Base-by-base conservation (phyloP, 2,113 vertebrate genomes). In the Recurvirostra avosetta region DNA sequence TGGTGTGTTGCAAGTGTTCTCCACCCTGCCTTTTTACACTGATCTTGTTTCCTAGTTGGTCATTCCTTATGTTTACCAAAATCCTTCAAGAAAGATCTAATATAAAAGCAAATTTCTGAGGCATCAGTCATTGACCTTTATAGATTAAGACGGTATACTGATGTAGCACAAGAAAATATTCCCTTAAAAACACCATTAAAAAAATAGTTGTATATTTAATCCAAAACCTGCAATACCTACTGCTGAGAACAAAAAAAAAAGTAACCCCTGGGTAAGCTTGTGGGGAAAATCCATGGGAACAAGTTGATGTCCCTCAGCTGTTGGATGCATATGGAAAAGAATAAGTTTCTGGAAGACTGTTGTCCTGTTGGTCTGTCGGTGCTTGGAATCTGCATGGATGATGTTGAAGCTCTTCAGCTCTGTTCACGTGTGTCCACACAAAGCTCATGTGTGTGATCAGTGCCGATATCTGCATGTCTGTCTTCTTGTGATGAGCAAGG, bases 1-100 rank as follows among this genome's bases (percentile, higher is more conserved):
- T 92, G 79, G 32, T 66, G 29, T 97, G 47, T 96, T 94, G 40
- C 63, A 96, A 95, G 41, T 73, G 75, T 53, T 88, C 89, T 67
- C 76, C 67, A 29, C 72, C 84, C 93, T 80, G 72, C 58, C 87
- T 86, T 93, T 59, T 59, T 71, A 17, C 22, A 34, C 17, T 86
- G 27, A 29, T 52, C 25, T 17, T 80, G 11, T 63, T 79, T 97
- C 82, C 68, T 80, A 52, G 11, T 63, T 74, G 5, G 15, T 45
- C 1, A 15, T 73, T 72, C 82, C 63, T 49, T 59, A n/a, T 3
- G 21, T 72, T 90, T 91, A 47, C 58, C 62, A 4, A 70, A 79
- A 73, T 82, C 53, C 16, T 85, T 94, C 47, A 62, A 47, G 80
- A 77, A 82, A 52, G 11, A 43, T 41, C 22, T 71, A 62, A 68